Conservation (phyloP, 2,797 vertebrate species). For the Danio aesculapii region DNA sequence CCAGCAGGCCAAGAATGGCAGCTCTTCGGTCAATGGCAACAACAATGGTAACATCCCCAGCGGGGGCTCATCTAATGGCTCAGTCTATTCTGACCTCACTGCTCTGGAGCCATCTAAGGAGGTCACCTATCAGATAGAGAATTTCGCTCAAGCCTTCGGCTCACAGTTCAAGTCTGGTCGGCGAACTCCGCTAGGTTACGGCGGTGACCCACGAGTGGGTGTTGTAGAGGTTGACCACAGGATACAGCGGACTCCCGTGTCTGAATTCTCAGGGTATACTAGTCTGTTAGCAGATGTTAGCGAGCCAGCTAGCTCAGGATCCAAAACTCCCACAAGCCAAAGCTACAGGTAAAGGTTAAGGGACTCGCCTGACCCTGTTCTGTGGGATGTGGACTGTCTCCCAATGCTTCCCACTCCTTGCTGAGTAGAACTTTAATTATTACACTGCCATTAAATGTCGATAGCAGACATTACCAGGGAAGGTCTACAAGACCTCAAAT, state of each 20-base stretch:
- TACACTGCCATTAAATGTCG: constrained; percentile 99
- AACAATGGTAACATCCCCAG: constrained; percentile 62
- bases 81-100: constrained; percentile 91
- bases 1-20: constrained; percentile 85
- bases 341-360: constrained; percentile 97
- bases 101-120: constrained; percentile 92
- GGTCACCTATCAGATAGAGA: constrained; percentile 97
- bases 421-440: constrained; percentile 69
- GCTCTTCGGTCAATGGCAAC: constrained; percentile 68
- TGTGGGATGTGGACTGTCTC: constrained; percentile 53
- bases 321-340: constrained; percentile 99
- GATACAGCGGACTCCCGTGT: constrained; percentile 93
- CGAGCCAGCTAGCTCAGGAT: constrained; percentile 98
- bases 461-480: constrained; percentile 94
- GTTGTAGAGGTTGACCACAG: constrained; percentile 91
- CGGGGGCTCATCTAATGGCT: constrained; percentile 67
- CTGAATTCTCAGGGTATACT: constrained; percentile 99
- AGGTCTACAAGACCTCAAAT: constrained; percentile 98
- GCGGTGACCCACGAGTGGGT: constrained; percentile 85
- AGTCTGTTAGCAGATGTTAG: constrained; percentile 99
- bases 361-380: constrained; percentile 49
- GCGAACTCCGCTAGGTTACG: constrained; percentile 94
- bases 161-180: constrained; percentile 98
- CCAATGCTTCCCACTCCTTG: constrained; percentile 36
- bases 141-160: constrained; percentile 99